These are phyloP conservation scores for Reticulitermes speratus DNA, from an alignment of 1,140 invertebrate genomes.

Conservation along the genomic window DNA sequence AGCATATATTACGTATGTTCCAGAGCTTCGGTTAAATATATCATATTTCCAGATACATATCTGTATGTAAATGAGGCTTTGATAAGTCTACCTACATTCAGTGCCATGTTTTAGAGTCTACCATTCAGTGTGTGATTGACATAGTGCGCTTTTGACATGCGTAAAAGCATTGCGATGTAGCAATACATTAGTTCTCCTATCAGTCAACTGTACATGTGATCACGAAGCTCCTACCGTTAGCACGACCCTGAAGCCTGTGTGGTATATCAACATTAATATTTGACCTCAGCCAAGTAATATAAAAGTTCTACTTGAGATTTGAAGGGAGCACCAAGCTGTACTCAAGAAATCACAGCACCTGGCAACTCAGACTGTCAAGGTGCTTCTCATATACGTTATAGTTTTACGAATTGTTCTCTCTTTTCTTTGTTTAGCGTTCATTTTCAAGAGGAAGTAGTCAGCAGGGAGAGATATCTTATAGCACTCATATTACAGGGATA, in stretches of 20 bases:
- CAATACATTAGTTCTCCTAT: background rate
- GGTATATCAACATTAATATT: background rate
- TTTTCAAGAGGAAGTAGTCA: background rate
- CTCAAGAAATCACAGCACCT: background rate
- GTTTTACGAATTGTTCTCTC: background rate
- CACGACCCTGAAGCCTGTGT: background rate
- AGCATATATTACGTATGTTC: background rate
- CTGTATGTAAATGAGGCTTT: conserved; percentile 11
- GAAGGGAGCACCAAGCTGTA: background rate
- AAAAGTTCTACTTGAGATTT: background rate
- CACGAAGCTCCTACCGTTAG: background rate
- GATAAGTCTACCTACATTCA: background rate
- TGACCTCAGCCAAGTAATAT: background rate
- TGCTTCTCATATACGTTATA: too few species aligned
- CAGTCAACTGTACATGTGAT: background rate
- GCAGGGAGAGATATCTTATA: background rate
- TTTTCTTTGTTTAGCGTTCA: background rate
- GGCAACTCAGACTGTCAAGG: background rate
- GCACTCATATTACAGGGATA: background rate
- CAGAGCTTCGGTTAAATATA: background rate
- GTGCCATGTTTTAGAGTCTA: background rate
- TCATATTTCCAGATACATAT: conserved; percentile 10
- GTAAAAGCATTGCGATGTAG: background rate
- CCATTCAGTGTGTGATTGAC: background rate
- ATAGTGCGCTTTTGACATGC: background rate